Conservation (phyloP, 2,888 invertebrate genomes). For the Andricus curvator region DNA sequence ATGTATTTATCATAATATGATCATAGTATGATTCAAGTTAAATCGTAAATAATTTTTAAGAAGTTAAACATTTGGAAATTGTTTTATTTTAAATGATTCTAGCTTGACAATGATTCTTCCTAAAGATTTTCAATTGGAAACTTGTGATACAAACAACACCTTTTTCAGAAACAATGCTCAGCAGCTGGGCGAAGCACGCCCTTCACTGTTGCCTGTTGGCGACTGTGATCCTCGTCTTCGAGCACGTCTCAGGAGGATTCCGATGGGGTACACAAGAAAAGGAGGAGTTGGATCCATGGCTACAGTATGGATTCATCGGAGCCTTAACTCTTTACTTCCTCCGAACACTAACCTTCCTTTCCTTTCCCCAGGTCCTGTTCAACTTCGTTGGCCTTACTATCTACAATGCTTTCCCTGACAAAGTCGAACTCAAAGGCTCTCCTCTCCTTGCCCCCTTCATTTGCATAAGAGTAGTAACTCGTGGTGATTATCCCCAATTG, state of each 20-base stretch:
- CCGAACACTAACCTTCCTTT: conserved; percentile 89
- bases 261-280: conserved; percentile 73
- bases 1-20: too few relatives aligned
- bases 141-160: background rate
- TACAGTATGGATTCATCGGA: conserved; percentile 88
- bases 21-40: too few relatives aligned
- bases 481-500: conserved; percentile 95
- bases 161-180: conserved; percentile 77
- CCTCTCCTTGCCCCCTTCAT: conserved; percentile 96
- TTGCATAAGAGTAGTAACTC: conserved; percentile 95
- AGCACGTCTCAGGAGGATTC: conserved; percentile 77
- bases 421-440: conserved; percentile 92
- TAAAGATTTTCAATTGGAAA: too few relatives aligned
- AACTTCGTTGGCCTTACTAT: conserved; percentile 92
- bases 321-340: conserved; percentile 88
- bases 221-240: conserved; percentile 87
- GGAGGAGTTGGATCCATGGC: conserved; percentile 88
- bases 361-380: conserved; percentile 93
- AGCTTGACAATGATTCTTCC: too few relatives aligned
- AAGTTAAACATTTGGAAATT: background rate
- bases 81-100: background rate
- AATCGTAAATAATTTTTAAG: too few relatives aligned
- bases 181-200: conserved; percentile 87
- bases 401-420: conserved; percentile 97
- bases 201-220: conserved; percentile 89